phyloP scores from a whole-genome alignment of 2,797 vertebrate genomes.

The Pangasius djambal region DNA sequence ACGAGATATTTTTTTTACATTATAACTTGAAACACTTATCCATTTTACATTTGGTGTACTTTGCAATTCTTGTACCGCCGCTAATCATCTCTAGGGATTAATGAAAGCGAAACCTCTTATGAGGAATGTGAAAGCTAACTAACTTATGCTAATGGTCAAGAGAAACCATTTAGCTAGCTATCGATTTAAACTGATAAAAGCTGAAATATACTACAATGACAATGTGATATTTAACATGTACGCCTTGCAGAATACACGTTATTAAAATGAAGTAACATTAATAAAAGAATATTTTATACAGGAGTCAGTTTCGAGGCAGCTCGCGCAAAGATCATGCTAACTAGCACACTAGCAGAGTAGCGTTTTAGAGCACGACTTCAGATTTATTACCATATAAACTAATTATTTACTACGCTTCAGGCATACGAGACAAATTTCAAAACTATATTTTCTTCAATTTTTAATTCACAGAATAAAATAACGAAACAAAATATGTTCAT shows the following conservation, averaged over 20 bases:
- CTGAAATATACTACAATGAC: not conserved
- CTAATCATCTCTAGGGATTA: not conserved
- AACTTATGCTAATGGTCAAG: not conserved
- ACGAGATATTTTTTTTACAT: not conserved
- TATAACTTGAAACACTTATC: not conserved
- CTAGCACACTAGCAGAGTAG: not conserved
- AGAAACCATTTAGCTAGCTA: not conserved
- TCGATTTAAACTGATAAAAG: not conserved
- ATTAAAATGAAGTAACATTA: not conserved
- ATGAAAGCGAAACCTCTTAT: slow-evolving; percentile 20
- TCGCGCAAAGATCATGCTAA: not conserved
- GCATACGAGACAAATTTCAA: not conserved
- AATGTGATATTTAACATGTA: not conserved
- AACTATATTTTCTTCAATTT: not conserved
- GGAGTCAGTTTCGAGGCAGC: too few relatives aligned
- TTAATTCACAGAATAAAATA: not conserved
- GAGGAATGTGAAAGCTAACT: not conserved
- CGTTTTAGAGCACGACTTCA: not conserved
- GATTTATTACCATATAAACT: not conserved
- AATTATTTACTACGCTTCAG: not conserved
- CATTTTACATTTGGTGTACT: not conserved
- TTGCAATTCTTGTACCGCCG: not conserved
- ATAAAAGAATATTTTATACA: not conserved
- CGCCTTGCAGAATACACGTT: not conserved
- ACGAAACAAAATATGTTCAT: not conserved